Evolutionary conservation across 2,113 vertebrate genomes (phyloP).

Genomic region (Dromiciops gliroides): DNA sequence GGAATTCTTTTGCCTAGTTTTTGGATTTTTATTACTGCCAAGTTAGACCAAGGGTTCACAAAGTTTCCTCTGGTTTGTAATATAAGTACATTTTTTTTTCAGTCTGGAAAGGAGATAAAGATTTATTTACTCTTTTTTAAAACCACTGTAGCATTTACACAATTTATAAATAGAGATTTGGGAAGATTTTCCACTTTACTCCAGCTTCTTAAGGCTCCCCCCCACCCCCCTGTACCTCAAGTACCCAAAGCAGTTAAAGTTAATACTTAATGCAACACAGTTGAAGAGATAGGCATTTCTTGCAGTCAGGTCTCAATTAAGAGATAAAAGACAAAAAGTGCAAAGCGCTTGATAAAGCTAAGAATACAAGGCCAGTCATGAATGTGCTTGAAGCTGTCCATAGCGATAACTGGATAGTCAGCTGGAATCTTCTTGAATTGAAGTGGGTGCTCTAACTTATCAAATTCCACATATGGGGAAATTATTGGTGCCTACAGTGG

Average conservation of each 20-base stretch:
- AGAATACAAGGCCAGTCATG: conserved; percentile 91
- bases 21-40: conserved; percentile 74
- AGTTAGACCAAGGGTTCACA: conserved; percentile 47
- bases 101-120: conserved; percentile 70
- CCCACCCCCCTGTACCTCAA: conserved; percentile 79
- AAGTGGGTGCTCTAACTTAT: conserved; percentile 98
- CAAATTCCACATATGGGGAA: conserved; percentile 97
- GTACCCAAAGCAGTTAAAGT: conserved; percentile 94
- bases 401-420: conserved; percentile 95
- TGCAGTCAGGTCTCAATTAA: conserved; percentile 96
- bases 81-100: conserved; percentile 41
- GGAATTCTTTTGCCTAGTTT: conserved; percentile 64
- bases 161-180: conserved; percentile 86
- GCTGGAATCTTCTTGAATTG: conserved; percentile 90
- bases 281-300: conserved; percentile 96
- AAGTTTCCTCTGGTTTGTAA: conserved; percentile 75
- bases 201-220: conserved; percentile 82
- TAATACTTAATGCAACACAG: conserved; percentile 95
- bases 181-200: conserved; percentile 84
- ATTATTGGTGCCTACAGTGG: conserved; percentile 97
- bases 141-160: conserved; percentile 83
- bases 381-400: conserved; percentile 95
- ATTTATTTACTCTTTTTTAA: conserved; percentile 68
- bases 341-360: conserved; percentile 95
- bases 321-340: conserved; percentile 97